Evolutionary conservation across 1,140 invertebrate species (phyloP).

Genomic region (Charaxes varanes): DNA sequence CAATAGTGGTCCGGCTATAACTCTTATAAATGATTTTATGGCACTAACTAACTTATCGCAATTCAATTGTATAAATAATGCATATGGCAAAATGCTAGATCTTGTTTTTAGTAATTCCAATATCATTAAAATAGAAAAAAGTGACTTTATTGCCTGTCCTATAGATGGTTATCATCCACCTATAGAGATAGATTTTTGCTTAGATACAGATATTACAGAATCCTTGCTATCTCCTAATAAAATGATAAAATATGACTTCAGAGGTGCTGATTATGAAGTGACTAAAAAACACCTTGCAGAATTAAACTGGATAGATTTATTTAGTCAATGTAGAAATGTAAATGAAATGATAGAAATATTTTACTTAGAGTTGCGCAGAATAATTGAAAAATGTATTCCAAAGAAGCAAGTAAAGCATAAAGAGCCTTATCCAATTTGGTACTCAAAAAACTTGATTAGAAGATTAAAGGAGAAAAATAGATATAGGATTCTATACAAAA

Average conservation of each 20-base stretch:
- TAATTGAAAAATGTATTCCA: constrained; percentile 11
- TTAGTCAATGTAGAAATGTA: constrained; percentile 5
- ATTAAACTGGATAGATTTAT: constrained; percentile 6
- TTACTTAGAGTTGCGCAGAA: constrained; percentile 8
- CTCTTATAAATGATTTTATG: constrained; percentile 20
- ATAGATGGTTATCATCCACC: constrained; percentile 6
- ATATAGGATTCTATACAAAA: no score
- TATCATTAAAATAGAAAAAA: background rate
- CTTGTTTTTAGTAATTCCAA: constrained; percentile 5
- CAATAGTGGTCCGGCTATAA: background rate
- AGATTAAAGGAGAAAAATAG: no score
- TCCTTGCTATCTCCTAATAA: no score
- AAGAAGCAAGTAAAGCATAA: no score
- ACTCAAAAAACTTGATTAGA: no score
- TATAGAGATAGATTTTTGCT: background rate
- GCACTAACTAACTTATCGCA: constrained; percentile 16
- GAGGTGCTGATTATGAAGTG: constrained; percentile 1
- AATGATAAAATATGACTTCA: constrained; percentile 3
- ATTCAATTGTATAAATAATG: constrained; percentile 16
- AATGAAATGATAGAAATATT: constrained; percentile 15
- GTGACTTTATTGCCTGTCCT: constrained; percentile 1
- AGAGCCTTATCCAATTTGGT: no score
- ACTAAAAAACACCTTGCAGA: constrained; percentile 4
- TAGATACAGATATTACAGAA: background rate
- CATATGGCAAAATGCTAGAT: constrained; percentile 8